Conservation (phyloP, 2,113 vertebrate species). For the Barnardius zonarius region DNA sequence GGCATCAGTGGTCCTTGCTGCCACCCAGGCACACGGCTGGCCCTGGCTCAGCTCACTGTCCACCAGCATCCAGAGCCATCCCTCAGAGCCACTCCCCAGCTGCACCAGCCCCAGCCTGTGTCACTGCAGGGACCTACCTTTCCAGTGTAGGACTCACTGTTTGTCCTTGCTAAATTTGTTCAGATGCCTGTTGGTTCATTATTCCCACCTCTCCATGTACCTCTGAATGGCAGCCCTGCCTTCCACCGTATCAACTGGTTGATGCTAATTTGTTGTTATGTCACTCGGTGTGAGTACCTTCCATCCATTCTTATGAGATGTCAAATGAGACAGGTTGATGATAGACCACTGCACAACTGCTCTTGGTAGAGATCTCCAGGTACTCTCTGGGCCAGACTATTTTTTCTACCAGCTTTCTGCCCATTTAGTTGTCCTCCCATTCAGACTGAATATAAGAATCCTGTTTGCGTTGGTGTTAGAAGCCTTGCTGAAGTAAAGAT, state of each 20-base stretch:
- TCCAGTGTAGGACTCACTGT: not conserved
- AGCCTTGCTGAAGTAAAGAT: not conserved
- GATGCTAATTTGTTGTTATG: not conserved
- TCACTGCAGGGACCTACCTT: not conserved
- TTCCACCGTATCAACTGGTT: not conserved
- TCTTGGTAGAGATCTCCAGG: not conserved
- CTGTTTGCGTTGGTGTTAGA: too few relatives aligned
- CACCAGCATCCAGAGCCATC: not conserved
- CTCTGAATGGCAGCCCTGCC: not conserved
- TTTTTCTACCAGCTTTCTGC: not conserved
- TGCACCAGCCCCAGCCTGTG: not conserved
- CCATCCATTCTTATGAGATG: not conserved
- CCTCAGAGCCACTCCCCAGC: too few relatives aligned
- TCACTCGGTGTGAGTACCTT: not conserved
- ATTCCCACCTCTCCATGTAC: not conserved
- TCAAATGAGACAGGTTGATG: not conserved
- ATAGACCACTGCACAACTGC: not conserved
- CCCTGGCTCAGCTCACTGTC: not conserved
- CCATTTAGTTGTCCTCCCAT: not conserved
- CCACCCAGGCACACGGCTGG: not conserved
- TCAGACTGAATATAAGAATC: not conserved
- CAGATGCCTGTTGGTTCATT: not conserved
- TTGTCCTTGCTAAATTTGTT: not conserved
- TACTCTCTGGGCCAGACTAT: not conserved
- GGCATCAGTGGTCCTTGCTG: not conserved